Percentiles rank a stretch among this genome's conserved stretches.
These are phyloP conservation scores for Drosophila vallismaia DNA, from an alignment of 2,888 invertebrate species.

Conservation along the genomic window DNA sequence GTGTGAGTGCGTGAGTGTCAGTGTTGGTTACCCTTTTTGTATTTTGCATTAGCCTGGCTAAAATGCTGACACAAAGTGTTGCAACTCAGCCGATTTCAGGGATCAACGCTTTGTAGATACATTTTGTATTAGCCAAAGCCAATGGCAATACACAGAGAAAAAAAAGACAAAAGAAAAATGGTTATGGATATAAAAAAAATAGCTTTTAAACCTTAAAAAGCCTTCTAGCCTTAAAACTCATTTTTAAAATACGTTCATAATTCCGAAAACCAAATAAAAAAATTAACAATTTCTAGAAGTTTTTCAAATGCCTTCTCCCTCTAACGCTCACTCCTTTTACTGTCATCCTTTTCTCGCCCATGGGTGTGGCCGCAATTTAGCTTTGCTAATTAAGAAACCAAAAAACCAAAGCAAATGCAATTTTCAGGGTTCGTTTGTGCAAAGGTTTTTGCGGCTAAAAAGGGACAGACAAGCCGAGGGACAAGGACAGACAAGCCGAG, in stretches of 20 bases:
- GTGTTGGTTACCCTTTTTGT: conserved; percentile 10
- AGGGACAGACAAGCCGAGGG: conserved; percentile 14
- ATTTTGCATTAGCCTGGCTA: conserved; percentile 17
- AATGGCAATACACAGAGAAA: neutral
- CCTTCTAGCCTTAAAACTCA: neutral
- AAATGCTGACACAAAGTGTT: conserved; percentile 51
- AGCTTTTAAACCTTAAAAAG: too few relatives aligned
- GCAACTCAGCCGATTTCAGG: conserved; percentile 44
- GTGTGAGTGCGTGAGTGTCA: conserved; percentile 13
- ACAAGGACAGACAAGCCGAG: neutral
- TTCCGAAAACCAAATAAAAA: neutral
- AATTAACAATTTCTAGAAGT: too few relatives aligned
- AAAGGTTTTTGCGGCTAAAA: conserved; percentile 17
- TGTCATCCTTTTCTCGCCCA: neutral
- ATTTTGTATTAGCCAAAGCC: conserved; percentile 18
- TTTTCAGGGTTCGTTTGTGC: conserved; percentile 59
- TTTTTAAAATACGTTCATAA: too few relatives aligned
- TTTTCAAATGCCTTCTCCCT: neutral
- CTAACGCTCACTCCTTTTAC: too few relatives aligned
- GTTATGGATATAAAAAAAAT: too few relatives aligned
- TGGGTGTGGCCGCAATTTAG: conserved; percentile 16
- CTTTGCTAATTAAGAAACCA: conserved; percentile 68
- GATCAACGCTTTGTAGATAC: conserved; percentile 33
- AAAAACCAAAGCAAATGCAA: conserved; percentile 75
- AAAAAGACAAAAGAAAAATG: neutral